Evolutionary conservation across 2,797 vertebrate genomes (phyloP).

Genomic region (Lacerta agilis): DNA sequence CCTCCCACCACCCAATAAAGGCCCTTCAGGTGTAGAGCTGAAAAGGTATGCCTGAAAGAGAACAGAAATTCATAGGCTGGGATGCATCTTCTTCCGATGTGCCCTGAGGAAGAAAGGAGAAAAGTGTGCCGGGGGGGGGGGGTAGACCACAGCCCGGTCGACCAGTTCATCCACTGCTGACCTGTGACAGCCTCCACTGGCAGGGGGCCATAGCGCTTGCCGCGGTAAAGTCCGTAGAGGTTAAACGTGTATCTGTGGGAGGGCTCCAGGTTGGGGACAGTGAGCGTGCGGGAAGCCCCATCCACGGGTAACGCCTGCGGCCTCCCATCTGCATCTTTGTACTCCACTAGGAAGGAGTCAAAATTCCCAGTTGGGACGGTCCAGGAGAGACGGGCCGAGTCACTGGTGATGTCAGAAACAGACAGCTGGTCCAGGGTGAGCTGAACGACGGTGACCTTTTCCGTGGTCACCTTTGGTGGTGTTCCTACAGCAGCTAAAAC

Average conservation of each 20-base stretch:
- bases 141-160: not conserved
- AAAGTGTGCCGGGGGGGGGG: not conserved
- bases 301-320: conserved; percentile 26
- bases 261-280: conserved; percentile 31
- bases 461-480: not conserved
- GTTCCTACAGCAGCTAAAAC: too few relatives aligned
- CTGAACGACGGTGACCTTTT: not conserved
- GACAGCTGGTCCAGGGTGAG: conserved; percentile 43
- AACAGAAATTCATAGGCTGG: not conserved
- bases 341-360: conserved; percentile 55
- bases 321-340: conserved; percentile 41
- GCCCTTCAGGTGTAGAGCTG: not conserved
- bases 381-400: conserved; percentile 50
- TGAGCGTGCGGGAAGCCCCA: not conserved
- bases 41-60: not conserved
- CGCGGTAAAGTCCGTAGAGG: conserved; percentile 39
- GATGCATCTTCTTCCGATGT: not conserved
- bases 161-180: not conserved
- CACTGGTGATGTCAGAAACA: conserved; percentile 24
- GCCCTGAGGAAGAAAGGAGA: not conserved
- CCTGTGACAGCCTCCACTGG: conserved; percentile 45
- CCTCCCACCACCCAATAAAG: not conserved
- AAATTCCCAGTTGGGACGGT: conserved; percentile 42
- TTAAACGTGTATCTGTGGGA: conserved; percentile 49
- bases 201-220: conserved; percentile 42